Conservation (phyloP, 92 coral and sea anemone species). For the Palythoa grandiflora region DNA sequence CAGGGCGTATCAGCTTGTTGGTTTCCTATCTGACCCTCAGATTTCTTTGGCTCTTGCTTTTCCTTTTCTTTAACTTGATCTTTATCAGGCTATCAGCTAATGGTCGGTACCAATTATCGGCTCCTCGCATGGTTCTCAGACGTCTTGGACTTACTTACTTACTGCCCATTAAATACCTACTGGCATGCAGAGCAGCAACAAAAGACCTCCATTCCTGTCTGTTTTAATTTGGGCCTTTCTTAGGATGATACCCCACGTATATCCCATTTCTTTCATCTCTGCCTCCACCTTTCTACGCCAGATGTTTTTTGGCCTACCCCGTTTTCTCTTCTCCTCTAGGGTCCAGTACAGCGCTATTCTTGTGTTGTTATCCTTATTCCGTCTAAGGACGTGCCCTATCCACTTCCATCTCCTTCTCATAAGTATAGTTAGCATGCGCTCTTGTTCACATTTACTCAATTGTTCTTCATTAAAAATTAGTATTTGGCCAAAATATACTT, state of each 20-base stretch:
- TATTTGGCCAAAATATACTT: neutral
- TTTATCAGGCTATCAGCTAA: too few relatives aligned
- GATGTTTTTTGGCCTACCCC: neutral
- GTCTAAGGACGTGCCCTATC: neutral
- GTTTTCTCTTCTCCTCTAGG: neutral
- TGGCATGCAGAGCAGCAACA: neutral
- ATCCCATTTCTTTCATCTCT: neutral
- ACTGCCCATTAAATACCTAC: neutral
- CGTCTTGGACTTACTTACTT: neutral
- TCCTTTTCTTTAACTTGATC: neutral
- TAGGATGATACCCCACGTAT: neutral
- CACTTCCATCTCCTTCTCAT: neutral
- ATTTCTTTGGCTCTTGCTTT: too few relatives aligned
- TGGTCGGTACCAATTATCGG: neutral
- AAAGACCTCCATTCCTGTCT: neutral
- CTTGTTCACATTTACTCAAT: neutral
- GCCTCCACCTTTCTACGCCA: neutral
- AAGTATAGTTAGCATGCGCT: neutral
- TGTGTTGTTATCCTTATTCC: neutral
- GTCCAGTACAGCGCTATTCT: neutral
- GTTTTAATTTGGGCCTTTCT: neutral
- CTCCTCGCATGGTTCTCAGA: neutral
- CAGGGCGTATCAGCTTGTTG: neutral
- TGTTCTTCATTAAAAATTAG: neutral
- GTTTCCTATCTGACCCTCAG: too few relatives aligned